Percentiles rank a stretch among this genome's conserved stretches.
These are phyloP conservation scores for Drosophila nr. fundita DNA, from an alignment of 2,888 invertebrate genomes.

Conservation along the genomic window DNA sequence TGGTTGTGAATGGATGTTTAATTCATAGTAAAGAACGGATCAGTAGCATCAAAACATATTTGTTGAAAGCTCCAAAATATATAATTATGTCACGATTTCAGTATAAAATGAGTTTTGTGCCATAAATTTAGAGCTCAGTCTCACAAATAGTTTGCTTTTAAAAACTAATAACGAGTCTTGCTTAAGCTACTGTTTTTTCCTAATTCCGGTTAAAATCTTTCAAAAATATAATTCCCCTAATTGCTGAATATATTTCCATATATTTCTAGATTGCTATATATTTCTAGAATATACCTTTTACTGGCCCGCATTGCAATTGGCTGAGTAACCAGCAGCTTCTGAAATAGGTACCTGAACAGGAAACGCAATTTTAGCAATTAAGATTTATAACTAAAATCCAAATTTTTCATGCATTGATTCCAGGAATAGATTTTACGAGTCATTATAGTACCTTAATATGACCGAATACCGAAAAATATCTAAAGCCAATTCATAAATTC, in stretches of 20 bases:
- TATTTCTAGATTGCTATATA: neutral
- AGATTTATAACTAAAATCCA: neutral
- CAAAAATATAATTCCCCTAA: too few relatives aligned
- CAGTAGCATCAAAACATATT: neutral
- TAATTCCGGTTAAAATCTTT: neutral
- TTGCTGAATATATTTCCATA: neutral
- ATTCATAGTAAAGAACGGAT: neutral
- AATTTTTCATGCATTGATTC: neutral
- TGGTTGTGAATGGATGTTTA: neutral
- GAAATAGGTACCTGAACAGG: neutral
- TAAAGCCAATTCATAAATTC: neutral
- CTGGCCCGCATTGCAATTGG: neutral
- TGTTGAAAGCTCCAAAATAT: too few relatives aligned
- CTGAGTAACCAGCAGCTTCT: neutral
- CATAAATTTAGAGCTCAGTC: neutral
- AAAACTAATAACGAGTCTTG: neutral
- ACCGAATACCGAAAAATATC: neutral
- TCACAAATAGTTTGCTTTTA: neutral
- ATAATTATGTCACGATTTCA: neutral
- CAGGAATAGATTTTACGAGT: neutral
- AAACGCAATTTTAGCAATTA: neutral
- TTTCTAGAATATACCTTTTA: neutral
- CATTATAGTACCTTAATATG: neutral
- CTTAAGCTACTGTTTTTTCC: neutral
- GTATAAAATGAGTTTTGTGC: neutral